Percentiles rank a stretch among this genome's conserved stretches.
Conservation (phyloP, 2,888 invertebrate genomes). For the Teinopalpus imperialis region DNA sequence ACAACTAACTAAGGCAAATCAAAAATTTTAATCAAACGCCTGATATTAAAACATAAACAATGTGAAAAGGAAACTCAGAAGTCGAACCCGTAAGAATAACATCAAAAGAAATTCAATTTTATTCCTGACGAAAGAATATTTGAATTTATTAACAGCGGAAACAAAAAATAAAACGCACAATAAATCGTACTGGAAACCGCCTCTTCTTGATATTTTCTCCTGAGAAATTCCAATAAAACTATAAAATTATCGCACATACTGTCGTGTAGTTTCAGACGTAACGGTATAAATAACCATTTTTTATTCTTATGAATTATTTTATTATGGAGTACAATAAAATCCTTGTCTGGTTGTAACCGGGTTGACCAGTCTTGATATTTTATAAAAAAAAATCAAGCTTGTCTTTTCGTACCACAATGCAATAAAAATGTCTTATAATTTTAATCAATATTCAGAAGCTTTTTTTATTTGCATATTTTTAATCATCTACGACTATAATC, state of each 20-base stretch:
- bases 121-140: conserved; percentile 34
- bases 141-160: conserved; percentile 62
- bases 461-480: too few relatives aligned
- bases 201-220: conserved; percentile 63
- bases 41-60: conserved; percentile 29
- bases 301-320: conserved; percentile 64
- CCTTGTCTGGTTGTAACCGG: conserved; percentile 48
- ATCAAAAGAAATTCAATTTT: conserved; percentile 36
- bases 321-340: conserved; percentile 72
- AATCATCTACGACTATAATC: too few relatives aligned
- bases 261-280: conserved; percentile 54
- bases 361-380: conserved; percentile 49
- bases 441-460: too few relatives aligned
- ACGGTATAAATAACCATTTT: conserved; percentile 60
- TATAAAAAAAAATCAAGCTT: conserved; percentile 15
- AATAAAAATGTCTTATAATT: too few relatives aligned
- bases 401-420: too few relatives aligned
- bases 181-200: conserved; percentile 60
- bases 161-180: conserved; percentile 66
- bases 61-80: conserved; percentile 33
- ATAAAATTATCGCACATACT: conserved; percentile 68
- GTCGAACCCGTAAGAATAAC: conserved; percentile 28
- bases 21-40: conserved; percentile 17
- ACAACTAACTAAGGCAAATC: conserved; percentile 14
- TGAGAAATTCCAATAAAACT: conserved; percentile 68